Base-by-base conservation (phyloP, 1,140 invertebrate genomes). In the Orussus abietinus region DNA sequence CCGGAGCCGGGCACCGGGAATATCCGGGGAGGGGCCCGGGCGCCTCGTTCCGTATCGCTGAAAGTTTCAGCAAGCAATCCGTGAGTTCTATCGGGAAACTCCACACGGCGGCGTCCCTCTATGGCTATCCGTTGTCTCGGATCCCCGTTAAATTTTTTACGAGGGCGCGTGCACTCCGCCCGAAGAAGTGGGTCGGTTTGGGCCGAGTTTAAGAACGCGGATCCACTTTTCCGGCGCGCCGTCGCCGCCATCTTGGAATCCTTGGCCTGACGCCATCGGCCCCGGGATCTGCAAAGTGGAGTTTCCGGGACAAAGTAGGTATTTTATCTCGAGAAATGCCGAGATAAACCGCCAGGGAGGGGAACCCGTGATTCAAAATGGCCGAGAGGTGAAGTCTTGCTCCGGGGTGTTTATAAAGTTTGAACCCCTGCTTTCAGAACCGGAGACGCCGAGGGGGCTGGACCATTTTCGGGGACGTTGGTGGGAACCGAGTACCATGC, bases 21-120 rank as follows among this genome's bases (percentile, higher is more conserved):
- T n/a, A n/a, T n/a, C n/a, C n/a, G n/a, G n/a, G n/a, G n/a, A n/a
- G n/a, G n/a, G n/a, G n/a, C n/a, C n/a, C n/a, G n/a, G n/a, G n/a
- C n/a, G n/a, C n/a, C 15, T 32, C 30, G 11, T 32, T 32, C 15
- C 33, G 20, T 21, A 12, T 25, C 29, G 30, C 17, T 55, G 41
- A 55, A 55, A 55, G 44, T 53, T 55, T 55, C 41, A 53, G 32
- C 39, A 39, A 50, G 53, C 44, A 55, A 55, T 55, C 53, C 50
- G 38, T 29, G 33, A 47, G 33, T 42, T 47, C 44, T 51, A 49
- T 52, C 45, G 38, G 29, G 13, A 22, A 40, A 48, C 37, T 38
- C 46, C 33, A n/a, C n/a, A n/a, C n/a, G n/a, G n/a, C n/a, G n/a
- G n/a, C n/a, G n/a, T n/a, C 33, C 13, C 26, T 37, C 38, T 18